A percentile compares a stretch with the other conserved stretches of the same genome.
Conservation (phyloP, 2,113 vertebrate genomes). For the Tylochromis polylepis region DNA sequence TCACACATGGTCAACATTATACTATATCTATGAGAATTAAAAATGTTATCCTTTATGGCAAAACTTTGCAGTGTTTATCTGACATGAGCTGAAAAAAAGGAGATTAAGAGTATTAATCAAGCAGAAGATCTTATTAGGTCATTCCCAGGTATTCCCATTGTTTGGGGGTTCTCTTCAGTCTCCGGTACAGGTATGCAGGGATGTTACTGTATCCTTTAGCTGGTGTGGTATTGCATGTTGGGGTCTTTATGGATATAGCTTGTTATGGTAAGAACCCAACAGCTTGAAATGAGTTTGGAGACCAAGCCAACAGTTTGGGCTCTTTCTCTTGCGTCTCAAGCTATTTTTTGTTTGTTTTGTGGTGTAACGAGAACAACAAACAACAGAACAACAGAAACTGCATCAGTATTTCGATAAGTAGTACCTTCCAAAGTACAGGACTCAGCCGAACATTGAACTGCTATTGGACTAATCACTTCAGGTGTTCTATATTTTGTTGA, state of each 20-base stretch:
- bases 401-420: background rate
- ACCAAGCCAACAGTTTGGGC: background rate
- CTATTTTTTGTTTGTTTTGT: rapidly evolving
- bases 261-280: too few species aligned
- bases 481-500: background rate
- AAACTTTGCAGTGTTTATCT: background rate
- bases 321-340: background rate
- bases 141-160: background rate
- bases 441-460: background rate
- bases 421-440: background rate
- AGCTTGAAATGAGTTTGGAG: background rate
- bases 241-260: too few species aligned
- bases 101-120: background rate
- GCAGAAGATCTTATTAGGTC: background rate
- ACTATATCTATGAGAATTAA: background rate
- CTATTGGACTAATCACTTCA: background rate
- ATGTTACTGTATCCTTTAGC: background rate
- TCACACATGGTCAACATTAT: background rate
- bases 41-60: too few species aligned
- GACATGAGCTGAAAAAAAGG: background rate
- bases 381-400: background rate
- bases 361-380: background rate
- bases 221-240: too few species aligned
- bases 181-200: background rate
- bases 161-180: background rate